These are phyloP conservation scores for Pammene fasciana DNA, from an alignment of 2,888 invertebrate genomes.

Conservation along the genomic window DNA sequence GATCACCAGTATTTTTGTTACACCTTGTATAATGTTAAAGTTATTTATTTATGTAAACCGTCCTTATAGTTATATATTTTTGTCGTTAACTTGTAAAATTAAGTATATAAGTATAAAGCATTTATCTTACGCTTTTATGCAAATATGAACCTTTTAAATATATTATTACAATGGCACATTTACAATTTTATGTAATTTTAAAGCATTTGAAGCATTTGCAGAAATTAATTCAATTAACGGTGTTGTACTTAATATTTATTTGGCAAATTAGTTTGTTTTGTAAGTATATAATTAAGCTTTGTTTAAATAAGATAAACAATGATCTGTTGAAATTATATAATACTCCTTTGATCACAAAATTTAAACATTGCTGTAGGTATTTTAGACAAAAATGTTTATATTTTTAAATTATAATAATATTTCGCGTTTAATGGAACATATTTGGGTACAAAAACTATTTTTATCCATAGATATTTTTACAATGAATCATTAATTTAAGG, in stretches of 20 bases:
- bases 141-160: too few species aligned
- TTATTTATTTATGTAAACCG: too few species aligned
- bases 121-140: too few species aligned
- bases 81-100: too few species aligned
- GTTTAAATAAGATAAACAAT: conserved; percentile 5
- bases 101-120: too few species aligned
- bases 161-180: background rate
- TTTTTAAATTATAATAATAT: too few species aligned
- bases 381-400: background rate
- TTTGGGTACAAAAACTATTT: too few species aligned
- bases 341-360: conserved; percentile 48
- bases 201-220: conserved; percentile 32
- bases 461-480: background rate
- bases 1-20: too few species aligned
- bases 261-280: background rate
- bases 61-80: too few species aligned
- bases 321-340: conserved; percentile 44
- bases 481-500: too few species aligned
- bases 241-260: conserved; percentile 35
- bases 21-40: too few species aligned
- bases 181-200: background rate
- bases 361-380: background rate
- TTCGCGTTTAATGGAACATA: too few species aligned
- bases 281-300: conserved; percentile 2
- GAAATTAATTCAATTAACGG: conserved; percentile 1